Evolutionary conservation across 2,113 vertebrate genomes (phyloP), one percentile per base, ranked within the genome.

Genomic region (Phrynosoma blainvillii): DNA sequence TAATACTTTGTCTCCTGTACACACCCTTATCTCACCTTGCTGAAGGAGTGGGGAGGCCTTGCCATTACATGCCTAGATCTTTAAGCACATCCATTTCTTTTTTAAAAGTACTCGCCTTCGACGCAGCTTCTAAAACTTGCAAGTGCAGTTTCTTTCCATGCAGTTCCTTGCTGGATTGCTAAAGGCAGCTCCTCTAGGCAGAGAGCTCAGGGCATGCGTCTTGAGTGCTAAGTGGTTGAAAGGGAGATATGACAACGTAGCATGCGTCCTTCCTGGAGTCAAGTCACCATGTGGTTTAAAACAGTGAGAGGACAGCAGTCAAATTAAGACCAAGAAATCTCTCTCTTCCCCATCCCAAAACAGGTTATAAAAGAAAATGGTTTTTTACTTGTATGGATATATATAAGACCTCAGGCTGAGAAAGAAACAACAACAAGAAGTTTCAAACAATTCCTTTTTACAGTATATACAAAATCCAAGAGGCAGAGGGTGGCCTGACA

Each of bases 381-480:
- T 77, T 93, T 47, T 92, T 91, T 78, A 87, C 54, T 85, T 84
- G 89, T 89, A 92, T n/a, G 87, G 88, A 91, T 85, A 1, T 66
- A 92, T 59, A 90, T 90, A 88, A 79, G 36, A 71, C 82, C 89
- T 62, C 90, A 86, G 78, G 66, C 0, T 0, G 88, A 92, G 87
- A 92, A 95, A 94, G 86, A 96, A 96, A 96, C 93, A 93, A 94
- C 56, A 95, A 93, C 84, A 93, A 96, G 92, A 73, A 92, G 96
- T 98, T 98, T 98, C 98, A 98, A 98, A 98, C 98, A 97, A 98
- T 97, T 97, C 97, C 96, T 97, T 98, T 98, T 98, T 98, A 99
- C 98, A 98, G 90, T 98, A 98, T 99, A 96, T 98, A 99, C 98
- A 99, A 96, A 97, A 94, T 94, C 92, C 94, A 80, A 93, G 70